A percentile compares a stretch with the other conserved stretches of the same genome.
These are phyloP conservation scores for Rhinolophus ferrumequinum DNA, from an alignment of 2,113 vertebrate genomes.

Conservation along the genomic window DNA sequence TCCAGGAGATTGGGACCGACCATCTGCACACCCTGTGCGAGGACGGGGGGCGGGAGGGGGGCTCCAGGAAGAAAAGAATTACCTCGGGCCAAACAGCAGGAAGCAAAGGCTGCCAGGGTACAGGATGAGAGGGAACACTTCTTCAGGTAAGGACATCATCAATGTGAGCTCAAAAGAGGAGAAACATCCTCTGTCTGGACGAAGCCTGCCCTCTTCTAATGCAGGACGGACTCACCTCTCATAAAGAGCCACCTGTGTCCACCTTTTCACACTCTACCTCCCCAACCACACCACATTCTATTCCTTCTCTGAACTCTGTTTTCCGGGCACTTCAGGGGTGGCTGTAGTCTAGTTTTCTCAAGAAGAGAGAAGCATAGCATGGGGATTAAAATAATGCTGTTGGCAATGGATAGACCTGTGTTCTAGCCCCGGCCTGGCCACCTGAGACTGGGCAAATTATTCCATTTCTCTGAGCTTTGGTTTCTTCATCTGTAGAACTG, in stretches of 20 bases:
- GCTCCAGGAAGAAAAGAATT: slow-evolving; percentile 19
- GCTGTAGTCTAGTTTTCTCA: not conserved
- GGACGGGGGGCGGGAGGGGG: not conserved
- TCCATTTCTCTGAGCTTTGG: not conserved
- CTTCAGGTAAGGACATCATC: not conserved
- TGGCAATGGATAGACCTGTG: not conserved
- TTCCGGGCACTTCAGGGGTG: not conserved
- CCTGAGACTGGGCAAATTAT: not conserved
- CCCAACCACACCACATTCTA: fast-evolving
- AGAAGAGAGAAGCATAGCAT: not conserved
- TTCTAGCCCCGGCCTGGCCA: not conserved
- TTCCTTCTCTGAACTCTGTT: not conserved
- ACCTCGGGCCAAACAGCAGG: slow-evolving; percentile 11
- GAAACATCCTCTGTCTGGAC: not conserved
- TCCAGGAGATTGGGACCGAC: slow-evolving; percentile 51
- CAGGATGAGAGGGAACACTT: not conserved
- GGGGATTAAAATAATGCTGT: not conserved
- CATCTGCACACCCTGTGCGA: not conserved
- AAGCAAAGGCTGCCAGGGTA: not conserved
- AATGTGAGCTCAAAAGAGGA: not conserved
- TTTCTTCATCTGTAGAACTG: not conserved
- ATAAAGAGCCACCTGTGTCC: not conserved
- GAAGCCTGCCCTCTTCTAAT: not conserved
- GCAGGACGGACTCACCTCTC: not conserved
- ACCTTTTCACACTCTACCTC: not conserved